Conservation (phyloP, 2,888 invertebrate species). For the Buathra laborator region DNA sequence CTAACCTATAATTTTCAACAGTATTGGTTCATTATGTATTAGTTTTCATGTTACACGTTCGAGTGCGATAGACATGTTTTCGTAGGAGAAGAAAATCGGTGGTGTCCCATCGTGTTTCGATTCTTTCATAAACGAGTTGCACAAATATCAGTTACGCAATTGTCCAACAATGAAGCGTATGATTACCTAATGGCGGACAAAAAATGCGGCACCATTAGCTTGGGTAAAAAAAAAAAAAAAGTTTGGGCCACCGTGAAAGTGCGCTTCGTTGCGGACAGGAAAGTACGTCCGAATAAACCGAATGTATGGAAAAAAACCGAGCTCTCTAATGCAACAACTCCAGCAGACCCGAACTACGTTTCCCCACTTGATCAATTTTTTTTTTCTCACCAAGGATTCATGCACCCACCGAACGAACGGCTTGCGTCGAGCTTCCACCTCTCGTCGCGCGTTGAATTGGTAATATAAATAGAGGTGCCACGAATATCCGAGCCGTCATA, state of each 20-base stretch:
- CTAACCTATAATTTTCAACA: neutral
- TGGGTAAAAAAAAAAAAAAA: conserved; percentile 46
- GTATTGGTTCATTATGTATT: neutral
- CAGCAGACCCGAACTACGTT: conserved; percentile 67
- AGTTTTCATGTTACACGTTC: neutral
- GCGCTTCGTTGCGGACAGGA: conserved; percentile 56
- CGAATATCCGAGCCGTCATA: conserved; percentile 51
- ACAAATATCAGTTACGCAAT: conserved; percentile 58
- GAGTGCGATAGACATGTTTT: neutral
- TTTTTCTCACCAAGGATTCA: conserved; percentile 25
- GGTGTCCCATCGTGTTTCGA: neutral
- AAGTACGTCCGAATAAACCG: conserved; percentile 59
- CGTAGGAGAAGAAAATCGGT: conserved; percentile 26
- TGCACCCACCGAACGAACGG: conserved; percentile 27
- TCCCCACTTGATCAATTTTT: conserved; percentile 54
- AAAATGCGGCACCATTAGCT: conserved; percentile 21
- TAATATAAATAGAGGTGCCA: conserved; percentile 62
- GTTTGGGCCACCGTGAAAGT: conserved; percentile 66
- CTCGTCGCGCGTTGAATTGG: conserved; percentile 1
- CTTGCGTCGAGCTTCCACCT: conserved; percentile 32
- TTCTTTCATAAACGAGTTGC: conserved; percentile 10
- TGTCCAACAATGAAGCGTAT: conserved; percentile 45
- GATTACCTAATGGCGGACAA: conserved; percentile 48
- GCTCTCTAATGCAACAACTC: conserved; percentile 73
- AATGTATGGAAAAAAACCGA: conserved; percentile 72